Evolutionary conservation across 53 echinoderm and acorn worm species (phyloP).

Genomic region (Temnopleurus reevesii): DNA sequence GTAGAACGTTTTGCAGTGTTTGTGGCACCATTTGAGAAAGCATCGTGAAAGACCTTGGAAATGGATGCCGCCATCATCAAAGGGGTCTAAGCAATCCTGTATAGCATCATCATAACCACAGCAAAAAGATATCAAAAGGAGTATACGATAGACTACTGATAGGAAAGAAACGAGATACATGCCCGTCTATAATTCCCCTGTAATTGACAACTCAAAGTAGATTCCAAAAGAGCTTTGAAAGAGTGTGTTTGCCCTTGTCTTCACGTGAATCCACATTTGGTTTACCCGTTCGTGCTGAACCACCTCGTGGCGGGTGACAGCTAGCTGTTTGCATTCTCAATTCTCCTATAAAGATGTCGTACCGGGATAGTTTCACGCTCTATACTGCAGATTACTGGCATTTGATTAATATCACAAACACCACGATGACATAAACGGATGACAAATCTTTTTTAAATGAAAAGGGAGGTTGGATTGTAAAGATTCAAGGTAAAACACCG

Average conservation of each 20-base stretch:
- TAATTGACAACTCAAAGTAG: conserved; percentile 53
- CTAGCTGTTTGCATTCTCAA: not conserved
- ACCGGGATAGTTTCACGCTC: not conserved
- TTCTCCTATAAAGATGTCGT: conserved; percentile 7
- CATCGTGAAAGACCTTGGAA: not conserved
- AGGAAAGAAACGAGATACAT: conserved; percentile 42
- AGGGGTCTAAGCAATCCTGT: not conserved
- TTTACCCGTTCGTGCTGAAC: conserved; percentile 46
- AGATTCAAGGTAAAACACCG: not conserved
- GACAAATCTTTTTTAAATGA: not conserved
- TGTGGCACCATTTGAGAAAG: not conserved
- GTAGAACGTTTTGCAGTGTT: not conserved
- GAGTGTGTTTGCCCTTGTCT: conserved; percentile 28
- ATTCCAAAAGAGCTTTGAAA: conserved; percentile 28
- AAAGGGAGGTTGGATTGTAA: not conserved
- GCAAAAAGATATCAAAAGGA: not conserved
- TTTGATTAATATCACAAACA: conserved; percentile 36
- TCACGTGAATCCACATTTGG: conserved; percentile 29
- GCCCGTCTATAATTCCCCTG: conserved; percentile 27
- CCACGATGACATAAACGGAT: not conserved
- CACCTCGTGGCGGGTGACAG: conserved; percentile 5
- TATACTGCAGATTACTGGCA: not conserved
- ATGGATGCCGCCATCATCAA: conserved; percentile 43
- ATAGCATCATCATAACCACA: not conserved
- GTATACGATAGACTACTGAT: not conserved